A percentile compares a stretch with the other conserved stretches of the same genome.
These are phyloP conservation scores for Linnaemya vulpina DNA, from an alignment of 2,888 invertebrate genomes.

Conservation along the genomic window DNA sequence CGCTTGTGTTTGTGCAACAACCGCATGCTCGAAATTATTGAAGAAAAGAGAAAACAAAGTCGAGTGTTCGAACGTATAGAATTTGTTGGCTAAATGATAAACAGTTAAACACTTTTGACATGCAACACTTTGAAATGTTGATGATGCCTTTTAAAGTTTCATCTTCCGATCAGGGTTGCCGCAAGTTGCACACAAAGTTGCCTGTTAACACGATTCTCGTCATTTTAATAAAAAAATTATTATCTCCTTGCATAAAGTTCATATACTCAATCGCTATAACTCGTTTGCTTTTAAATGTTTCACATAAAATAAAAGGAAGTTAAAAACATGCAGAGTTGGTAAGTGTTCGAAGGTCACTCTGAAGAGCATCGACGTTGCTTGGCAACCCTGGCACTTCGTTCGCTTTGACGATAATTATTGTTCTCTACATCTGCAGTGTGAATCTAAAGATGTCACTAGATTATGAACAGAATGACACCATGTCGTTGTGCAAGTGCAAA, in stretches of 20 bases:
- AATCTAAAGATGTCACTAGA: slow-evolving; percentile 40
- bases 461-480: slow-evolving; percentile 32
- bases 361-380: no score
- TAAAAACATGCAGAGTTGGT: no score
- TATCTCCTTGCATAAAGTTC: no score
- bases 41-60: slow-evolving; percentile 17
- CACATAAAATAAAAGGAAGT: no score
- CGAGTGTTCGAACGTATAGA: slow-evolving; percentile 15
- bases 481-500: background rate
- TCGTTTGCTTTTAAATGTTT: no score
- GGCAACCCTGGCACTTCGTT: no score
- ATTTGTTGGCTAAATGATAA: slow-evolving; percentile 41
- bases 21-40: slow-evolving; percentile 35
- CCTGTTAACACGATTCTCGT: no score
- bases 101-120: slow-evolving; percentile 58
- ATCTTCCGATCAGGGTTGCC: background rate
- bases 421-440: slow-evolving; percentile 49
- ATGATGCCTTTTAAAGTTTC: slow-evolving; percentile 14
- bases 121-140: slow-evolving; percentile 57
- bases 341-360: no score
- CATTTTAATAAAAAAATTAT: no score
- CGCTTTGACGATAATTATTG: slow-evolving; percentile 17
- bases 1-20: slow-evolving; percentile 30
- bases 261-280: no score
- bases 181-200: no score